Conservation (phyloP, 2,113 vertebrate species). For the Trichomycterus rosablanca region DNA sequence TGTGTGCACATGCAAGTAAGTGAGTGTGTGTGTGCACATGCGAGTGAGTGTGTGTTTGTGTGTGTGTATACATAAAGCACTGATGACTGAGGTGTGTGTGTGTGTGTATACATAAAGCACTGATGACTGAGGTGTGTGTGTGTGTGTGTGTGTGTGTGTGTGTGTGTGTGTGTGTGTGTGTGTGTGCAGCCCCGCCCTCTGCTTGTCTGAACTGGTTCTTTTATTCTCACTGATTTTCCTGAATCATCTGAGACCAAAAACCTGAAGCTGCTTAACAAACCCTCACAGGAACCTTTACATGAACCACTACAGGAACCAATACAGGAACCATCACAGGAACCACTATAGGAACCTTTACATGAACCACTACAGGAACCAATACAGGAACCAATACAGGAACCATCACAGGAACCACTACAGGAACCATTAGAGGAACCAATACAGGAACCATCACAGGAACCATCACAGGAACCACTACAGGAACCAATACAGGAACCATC, state of each 20-base stretch:
- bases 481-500: too few relatives aligned
- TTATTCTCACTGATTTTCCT: neutral
- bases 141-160: too few relatives aligned
- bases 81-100: neutral
- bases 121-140: neutral
- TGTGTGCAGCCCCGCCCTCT: neutral
- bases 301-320: neutral
- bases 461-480: too few relatives aligned
- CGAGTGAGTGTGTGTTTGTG: neutral
- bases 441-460: constrained; percentile 5
- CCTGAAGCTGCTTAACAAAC: constrained; percentile 20
- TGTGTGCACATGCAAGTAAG: neutral
- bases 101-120: neutral
- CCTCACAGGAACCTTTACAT: constrained; percentile 3
- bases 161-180: too few relatives aligned
- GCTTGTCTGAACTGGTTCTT: neutral
- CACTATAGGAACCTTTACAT: constrained; percentile 1
- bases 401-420: too few relatives aligned
- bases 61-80: neutral
- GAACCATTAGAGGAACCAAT: neutral
- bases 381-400: constrained; percentile 2
- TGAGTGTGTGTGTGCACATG: too few relatives aligned
- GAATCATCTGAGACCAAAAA: constrained; percentile 3
- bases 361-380: neutral
- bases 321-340: too few relatives aligned